Percentiles rank a stretch among this genome's conserved stretches.
Evolutionary conservation across 2,888 invertebrate species (phyloP).

Genomic region (Tuta absoluta): DNA sequence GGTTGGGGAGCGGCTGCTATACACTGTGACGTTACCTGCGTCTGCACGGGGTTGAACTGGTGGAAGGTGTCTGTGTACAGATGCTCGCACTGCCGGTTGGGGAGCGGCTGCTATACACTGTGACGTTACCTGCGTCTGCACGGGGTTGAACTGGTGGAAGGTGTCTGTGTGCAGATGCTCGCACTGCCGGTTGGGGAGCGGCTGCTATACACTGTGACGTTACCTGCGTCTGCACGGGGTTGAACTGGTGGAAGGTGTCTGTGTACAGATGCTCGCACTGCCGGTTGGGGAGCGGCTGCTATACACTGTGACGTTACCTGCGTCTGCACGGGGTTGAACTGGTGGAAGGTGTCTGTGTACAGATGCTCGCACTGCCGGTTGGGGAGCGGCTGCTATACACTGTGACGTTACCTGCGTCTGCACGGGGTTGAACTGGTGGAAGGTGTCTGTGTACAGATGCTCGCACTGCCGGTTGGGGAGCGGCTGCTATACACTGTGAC

Average conservation of each 20-base stretch:
- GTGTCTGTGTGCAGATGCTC: slow-evolving; percentile 92
- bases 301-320: too few species aligned
- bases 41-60: too few species aligned
- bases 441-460: slow-evolving; percentile 90
- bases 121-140: slow-evolving; percentile 93
- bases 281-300: slow-evolving; percentile 96
- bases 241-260: slow-evolving; percentile 95
- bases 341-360: slow-evolving; percentile 92
- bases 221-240: slow-evolving; percentile 98
- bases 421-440: slow-evolving; percentile 98
- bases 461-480: slow-evolving; percentile 95
- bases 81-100: too few species aligned
- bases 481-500: too few species aligned
- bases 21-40: too few species aligned
- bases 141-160: slow-evolving; percentile 98
- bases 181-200: slow-evolving; percentile 93
- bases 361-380: slow-evolving; percentile 92
- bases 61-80: too few species aligned
- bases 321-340: slow-evolving; percentile 99
- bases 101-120: too few species aligned
- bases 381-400: slow-evolving; percentile 97
- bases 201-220: too few species aligned
- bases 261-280: slow-evolving; percentile 92
- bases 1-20: too few species aligned
- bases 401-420: slow-evolving; percentile 93